Evolutionary conservation across 2,797 vertebrate species (phyloP).

Genomic region (Galagoides demidoff): DNA sequence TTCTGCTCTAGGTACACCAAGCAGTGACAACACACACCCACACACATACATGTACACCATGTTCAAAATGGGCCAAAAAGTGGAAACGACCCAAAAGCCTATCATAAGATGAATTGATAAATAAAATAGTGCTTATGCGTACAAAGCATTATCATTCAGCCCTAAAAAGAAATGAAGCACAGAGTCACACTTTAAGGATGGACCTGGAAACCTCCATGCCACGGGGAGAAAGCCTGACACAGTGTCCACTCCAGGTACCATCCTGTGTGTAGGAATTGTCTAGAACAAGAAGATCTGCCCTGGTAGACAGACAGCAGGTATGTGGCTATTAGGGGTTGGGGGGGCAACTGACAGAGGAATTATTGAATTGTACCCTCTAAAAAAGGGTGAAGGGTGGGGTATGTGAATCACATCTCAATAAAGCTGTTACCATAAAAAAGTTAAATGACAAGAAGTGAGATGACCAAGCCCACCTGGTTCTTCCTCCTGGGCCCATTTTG

Average conservation of each 20-base stretch:
- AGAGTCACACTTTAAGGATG: accelerated
- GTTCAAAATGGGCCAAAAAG: accelerated
- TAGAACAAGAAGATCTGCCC: background rate
- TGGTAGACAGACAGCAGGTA: accelerated
- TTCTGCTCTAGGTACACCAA: background rate
- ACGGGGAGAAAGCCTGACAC: background rate
- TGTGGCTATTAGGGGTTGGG: accelerated
- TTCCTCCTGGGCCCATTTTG: too few relatives aligned
- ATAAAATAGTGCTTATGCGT: background rate
- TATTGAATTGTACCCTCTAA: accelerated
- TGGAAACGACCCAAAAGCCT: background rate
- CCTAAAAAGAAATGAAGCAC: accelerated
- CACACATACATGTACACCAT: accelerated
- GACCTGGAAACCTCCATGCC: accelerated
- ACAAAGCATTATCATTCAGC: accelerated
- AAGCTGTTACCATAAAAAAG: background rate
- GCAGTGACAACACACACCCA: accelerated
- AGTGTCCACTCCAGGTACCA: accelerated
- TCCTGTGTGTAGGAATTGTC: accelerated
- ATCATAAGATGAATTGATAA: accelerated
- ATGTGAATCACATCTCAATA: background rate
- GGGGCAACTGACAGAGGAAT: accelerated
- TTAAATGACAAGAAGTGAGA: background rate
- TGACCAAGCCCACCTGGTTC: accelerated
- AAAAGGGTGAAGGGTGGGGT: background rate